Evolutionary conservation across 2,797 vertebrate species (phyloP).

Genomic region (Anguilla obscura): DNA sequence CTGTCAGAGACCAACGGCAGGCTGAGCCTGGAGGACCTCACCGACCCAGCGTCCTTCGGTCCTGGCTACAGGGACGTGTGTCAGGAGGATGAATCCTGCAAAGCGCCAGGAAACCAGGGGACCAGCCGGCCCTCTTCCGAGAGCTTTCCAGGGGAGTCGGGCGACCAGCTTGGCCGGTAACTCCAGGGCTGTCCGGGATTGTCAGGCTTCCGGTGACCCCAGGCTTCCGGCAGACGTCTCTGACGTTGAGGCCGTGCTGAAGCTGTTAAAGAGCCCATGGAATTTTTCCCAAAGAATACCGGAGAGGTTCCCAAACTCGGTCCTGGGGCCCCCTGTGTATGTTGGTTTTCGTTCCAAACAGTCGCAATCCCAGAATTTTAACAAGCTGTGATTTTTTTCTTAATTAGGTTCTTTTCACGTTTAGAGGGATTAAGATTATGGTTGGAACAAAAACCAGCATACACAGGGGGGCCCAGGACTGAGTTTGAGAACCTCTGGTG

Average conservation of each 20-base stretch:
- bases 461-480: too few relatives aligned
- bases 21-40: background rate
- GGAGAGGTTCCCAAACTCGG: too few relatives aligned
- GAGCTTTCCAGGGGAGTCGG: background rate
- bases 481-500: background rate
- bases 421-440: too few relatives aligned
- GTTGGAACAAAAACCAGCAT: too few relatives aligned
- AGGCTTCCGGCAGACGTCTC: background rate
- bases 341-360: too few relatives aligned
- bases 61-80: background rate
- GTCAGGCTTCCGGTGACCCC: background rate
- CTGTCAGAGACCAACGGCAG: background rate
- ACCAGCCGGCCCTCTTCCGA: background rate
- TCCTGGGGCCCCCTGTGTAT: too few relatives aligned
- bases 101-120: background rate
- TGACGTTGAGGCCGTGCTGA: background rate
- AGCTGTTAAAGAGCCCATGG: background rate
- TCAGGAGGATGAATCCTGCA: background rate
- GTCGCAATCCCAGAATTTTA: too few relatives aligned
- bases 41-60: background rate
- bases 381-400: too few relatives aligned
- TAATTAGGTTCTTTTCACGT: too few relatives aligned
- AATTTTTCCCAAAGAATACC: too few relatives aligned
- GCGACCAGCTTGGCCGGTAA: background rate
- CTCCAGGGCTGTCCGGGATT: background rate